Conservation (phyloP, 1,140 invertebrate genomes). For the Pseudomyrmex concolor region DNA sequence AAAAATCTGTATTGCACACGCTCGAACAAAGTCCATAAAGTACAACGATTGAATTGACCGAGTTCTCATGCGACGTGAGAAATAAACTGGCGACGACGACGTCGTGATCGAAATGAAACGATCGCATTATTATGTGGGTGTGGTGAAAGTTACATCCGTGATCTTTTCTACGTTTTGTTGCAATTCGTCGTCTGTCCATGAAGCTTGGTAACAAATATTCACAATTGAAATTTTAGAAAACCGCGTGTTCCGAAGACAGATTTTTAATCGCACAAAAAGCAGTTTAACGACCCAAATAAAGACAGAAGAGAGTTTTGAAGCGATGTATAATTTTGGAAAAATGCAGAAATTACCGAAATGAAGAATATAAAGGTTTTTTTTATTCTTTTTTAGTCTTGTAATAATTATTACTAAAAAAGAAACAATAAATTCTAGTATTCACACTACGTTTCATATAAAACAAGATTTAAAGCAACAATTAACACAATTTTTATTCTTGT, state of each 20-base stretch:
- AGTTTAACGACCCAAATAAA: neutral
- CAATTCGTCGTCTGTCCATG: neutral
- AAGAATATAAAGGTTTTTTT: too few relatives aligned
- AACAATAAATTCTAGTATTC: neutral
- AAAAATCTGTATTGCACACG: constrained; percentile 31
- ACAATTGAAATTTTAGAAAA: neutral
- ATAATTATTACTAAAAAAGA: neutral
- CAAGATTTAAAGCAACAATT: neutral
- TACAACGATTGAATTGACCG: constrained; percentile 52
- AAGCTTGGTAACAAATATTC: neutral
- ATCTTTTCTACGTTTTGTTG: neutral
- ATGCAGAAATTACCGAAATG: neutral
- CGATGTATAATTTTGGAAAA: neutral
- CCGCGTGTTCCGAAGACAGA: neutral
- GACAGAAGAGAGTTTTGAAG: neutral
- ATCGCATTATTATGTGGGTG: constrained; percentile 55
- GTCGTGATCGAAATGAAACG: constrained; percentile 58
- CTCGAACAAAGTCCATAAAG: constrained; percentile 49
- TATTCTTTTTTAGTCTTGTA: neutral
- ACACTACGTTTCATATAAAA: neutral
- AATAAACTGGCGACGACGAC: constrained; percentile 20
- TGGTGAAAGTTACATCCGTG: constrained; percentile 31
- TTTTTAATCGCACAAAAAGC: neutral
- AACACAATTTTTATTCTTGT: too few relatives aligned
- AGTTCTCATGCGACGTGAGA: constrained; percentile 39